These are phyloP conservation scores for Malthinus flaveolus DNA, from an alignment of 2,888 invertebrate genomes.

Conservation along the genomic window DNA sequence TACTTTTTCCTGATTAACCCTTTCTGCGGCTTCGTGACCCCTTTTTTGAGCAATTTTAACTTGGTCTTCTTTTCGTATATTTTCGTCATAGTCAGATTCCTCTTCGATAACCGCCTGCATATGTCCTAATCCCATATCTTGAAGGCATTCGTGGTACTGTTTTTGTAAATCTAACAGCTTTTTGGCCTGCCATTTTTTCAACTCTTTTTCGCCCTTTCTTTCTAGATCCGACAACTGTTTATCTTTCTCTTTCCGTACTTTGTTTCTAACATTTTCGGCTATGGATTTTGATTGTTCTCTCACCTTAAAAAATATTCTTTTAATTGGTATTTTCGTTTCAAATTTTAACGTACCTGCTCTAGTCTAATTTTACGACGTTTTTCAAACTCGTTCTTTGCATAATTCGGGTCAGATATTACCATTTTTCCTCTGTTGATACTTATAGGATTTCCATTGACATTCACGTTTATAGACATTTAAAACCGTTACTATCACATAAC, in stretches of 20 bases:
- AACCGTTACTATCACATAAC: slow-evolving; percentile 16
- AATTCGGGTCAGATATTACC: slow-evolving; percentile 58
- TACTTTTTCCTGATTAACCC: slow-evolving; percentile 46
- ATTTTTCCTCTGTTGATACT: slow-evolving; percentile 56
- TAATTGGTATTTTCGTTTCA: background rate
- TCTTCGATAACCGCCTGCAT: slow-evolving; percentile 52
- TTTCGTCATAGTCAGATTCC: slow-evolving; percentile 38
- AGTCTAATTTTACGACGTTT: slow-evolving; percentile 62
- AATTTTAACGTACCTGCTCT: slow-evolving; percentile 58
- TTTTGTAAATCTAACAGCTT: slow-evolving; percentile 57
- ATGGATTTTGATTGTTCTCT: slow-evolving; percentile 65
- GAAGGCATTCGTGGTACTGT: slow-evolving; percentile 57
- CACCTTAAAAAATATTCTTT: slow-evolving; percentile 52
- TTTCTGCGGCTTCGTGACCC: slow-evolving; percentile 51
- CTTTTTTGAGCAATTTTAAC: slow-evolving; percentile 49
- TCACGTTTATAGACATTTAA: slow-evolving; percentile 64
- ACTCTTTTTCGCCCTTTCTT: slow-evolving; percentile 56
- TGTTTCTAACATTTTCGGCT: slow-evolving; percentile 59
- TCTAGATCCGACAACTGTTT: slow-evolving; percentile 58
- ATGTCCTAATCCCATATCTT: slow-evolving; percentile 59
- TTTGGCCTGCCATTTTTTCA: slow-evolving; percentile 58
- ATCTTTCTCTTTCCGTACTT: slow-evolving; percentile 58
- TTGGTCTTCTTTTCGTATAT: slow-evolving; percentile 38
- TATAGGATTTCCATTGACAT: slow-evolving; percentile 60
- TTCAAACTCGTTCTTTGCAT: slow-evolving; percentile 59